Conservation (phyloP, 2,888 invertebrate genomes). For the Eupithecia subumbrata region DNA sequence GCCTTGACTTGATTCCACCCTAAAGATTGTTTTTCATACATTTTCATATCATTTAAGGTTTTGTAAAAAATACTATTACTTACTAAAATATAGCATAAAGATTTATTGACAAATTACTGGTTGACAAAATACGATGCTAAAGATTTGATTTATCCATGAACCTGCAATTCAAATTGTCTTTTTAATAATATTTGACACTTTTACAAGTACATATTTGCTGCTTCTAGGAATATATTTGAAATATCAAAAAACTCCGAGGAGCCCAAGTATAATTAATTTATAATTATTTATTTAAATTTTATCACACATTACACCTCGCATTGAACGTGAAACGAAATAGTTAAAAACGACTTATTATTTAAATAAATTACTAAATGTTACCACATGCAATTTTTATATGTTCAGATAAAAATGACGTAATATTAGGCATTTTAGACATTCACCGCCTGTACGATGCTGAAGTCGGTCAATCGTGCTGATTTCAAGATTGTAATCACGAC, state of each 20-base stretch:
- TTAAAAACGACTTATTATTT: neutral
- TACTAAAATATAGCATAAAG: neutral
- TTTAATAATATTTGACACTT: neutral
- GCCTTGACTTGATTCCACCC: neutral
- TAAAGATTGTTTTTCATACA: neutral
- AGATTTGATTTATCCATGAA: neutral
- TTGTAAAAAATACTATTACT: neutral
- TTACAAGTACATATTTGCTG: too few relatives aligned
- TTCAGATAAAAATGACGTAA: constrained; percentile 21
- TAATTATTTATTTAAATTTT: neutral
- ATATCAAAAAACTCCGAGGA: too few relatives aligned
- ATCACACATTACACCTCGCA: neutral
- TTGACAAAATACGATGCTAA: neutral
- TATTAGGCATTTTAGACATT: constrained; percentile 24
- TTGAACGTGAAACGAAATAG: neutral
- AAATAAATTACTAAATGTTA: neutral
- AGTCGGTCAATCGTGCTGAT: constrained; percentile 34
- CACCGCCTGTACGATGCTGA: constrained; percentile 6
- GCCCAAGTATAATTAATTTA: neutral
- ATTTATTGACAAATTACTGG: neutral
- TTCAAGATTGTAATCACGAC: constrained; percentile 27
- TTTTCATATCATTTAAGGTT: neutral
- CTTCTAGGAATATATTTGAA: neutral
- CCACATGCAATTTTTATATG: neutral
- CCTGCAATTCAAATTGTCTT: neutral